A percentile compares a stretch with the other conserved stretches of the same genome.
These are phyloP conservation scores for Dastarcus helophoroides DNA, from an alignment of 2,888 invertebrate genomes.

Conservation along the genomic window DNA sequence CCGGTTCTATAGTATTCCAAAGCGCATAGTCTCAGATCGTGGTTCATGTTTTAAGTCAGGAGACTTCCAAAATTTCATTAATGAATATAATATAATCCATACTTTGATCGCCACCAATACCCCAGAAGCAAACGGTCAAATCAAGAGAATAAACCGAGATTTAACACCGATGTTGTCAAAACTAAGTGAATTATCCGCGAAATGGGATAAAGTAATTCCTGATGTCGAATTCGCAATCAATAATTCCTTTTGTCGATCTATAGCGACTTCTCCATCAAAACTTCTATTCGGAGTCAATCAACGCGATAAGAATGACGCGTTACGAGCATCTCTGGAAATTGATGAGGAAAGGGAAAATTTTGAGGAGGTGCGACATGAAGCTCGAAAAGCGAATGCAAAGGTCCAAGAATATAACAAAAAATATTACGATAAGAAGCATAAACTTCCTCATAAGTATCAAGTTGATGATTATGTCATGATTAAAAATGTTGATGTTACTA, in stretches of 20 bases:
- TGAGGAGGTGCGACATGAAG: constrained; percentile 4
- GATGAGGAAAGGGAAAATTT: constrained; percentile 6
- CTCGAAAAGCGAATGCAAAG: constrained; percentile 10
- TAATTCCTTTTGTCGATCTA: constrained; percentile 19
- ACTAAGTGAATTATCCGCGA: constrained; percentile 5
- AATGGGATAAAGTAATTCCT: constrained; percentile 16
- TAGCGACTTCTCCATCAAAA: constrained; percentile 21
- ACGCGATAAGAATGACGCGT: constrained; percentile 14
- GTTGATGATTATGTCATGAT: constrained; percentile 17
- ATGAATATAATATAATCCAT: constrained; percentile 7
- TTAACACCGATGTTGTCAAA: constrained; percentile 5
- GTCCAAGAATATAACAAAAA: constrained; percentile 18
- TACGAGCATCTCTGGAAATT: constrained; percentile 12
- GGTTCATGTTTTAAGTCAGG: constrained; percentile 9
- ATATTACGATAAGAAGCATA: constrained; percentile 20
- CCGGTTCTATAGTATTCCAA: constrained; percentile 4
- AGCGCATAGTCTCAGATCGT: constrained; percentile 6
- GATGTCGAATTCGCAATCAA: constrained; percentile 17
- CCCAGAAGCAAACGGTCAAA: constrained; percentile 9
- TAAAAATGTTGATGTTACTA: constrained; percentile 15
- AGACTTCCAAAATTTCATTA: constrained; percentile 5
- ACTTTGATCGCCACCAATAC: constrained; percentile 5
- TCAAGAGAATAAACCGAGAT: constrained; percentile 10
- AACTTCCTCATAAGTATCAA: constrained; percentile 13
- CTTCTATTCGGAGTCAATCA: constrained; percentile 22